Evolutionary conservation across 2,888 invertebrate species (phyloP).

Genomic region (Cantharis lateralis): DNA sequence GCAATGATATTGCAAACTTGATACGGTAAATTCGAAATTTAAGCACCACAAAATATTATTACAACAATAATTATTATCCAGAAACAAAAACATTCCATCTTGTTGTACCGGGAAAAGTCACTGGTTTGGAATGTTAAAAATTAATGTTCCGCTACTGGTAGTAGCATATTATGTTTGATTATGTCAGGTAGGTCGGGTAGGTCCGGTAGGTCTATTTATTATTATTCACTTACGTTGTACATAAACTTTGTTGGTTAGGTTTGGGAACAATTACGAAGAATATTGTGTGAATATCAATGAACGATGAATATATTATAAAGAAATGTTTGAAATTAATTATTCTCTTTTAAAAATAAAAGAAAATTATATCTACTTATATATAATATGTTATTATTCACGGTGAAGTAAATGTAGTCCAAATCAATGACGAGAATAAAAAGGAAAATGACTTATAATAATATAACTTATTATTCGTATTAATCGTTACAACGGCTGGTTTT

Average conservation of each 20-base stretch:
- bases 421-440: background rate
- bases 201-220: too few species aligned
- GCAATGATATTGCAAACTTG: too few species aligned
- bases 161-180: too few species aligned
- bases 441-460: background rate
- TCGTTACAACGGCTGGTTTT: background rate
- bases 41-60: too few species aligned
- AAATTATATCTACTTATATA: background rate
- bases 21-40: too few species aligned
- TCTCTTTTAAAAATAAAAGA: background rate
- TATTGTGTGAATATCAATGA: background rate
- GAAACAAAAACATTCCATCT: too few species aligned
- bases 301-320: background rate
- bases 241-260: background rate
- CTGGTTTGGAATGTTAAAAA: too few species aligned
- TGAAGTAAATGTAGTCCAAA: background rate
- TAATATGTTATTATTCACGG: background rate
- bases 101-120: too few species aligned
- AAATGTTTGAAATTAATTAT: background rate
- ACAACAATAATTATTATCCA: too few species aligned
- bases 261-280: background rate
- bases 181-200: too few species aligned
- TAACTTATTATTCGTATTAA: background rate
- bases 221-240: background rate
- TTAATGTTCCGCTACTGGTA: too few species aligned